A percentile compares a stretch with the other conserved stretches of the same genome.
Evolutionary conservation across 2,113 vertebrate species (phyloP).

Genomic region (Tragelaphus strepsiceros): DNA sequence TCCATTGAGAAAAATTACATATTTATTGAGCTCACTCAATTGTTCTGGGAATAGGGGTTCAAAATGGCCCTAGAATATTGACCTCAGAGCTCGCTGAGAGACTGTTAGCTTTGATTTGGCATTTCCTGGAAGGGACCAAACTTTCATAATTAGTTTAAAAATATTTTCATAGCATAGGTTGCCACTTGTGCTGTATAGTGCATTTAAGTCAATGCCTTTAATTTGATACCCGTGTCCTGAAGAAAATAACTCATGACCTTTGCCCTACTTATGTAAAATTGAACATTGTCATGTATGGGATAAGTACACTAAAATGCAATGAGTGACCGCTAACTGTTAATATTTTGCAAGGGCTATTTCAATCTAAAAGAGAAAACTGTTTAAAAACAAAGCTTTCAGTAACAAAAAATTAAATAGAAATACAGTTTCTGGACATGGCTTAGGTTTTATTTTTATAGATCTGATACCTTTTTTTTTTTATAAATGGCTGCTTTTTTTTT

Average conservation of each 20-base stretch:
- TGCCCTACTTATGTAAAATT: neutral
- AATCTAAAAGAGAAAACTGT: neutral
- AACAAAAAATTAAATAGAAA: neutral
- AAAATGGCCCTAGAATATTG: neutral
- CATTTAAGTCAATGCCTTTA: neutral
- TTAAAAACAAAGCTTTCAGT: slow-evolving; percentile 21
- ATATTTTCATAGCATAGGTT: neutral
- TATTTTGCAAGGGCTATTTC: slow-evolving; percentile 5
- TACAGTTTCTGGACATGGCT: neutral
- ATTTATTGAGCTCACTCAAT: neutral
- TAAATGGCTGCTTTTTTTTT: neutral
- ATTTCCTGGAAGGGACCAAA: neutral
- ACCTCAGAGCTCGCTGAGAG: neutral
- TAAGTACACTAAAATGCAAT: neutral
- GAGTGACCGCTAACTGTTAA: neutral
- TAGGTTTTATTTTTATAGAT: neutral
- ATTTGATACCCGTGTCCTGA: neutral
- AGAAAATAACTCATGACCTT: neutral
- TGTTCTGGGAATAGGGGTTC: neutral
- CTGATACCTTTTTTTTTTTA: neutral
- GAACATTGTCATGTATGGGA: neutral
- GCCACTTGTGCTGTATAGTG: neutral
- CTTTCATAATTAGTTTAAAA: neutral
- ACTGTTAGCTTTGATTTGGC: neutral
- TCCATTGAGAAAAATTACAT: neutral